A percentile compares a stretch with the other conserved stretches of the same genome.
Evolutionary conservation across 1,140 invertebrate genomes (phyloP).

Genomic region (Drosophila elegans): DNA sequence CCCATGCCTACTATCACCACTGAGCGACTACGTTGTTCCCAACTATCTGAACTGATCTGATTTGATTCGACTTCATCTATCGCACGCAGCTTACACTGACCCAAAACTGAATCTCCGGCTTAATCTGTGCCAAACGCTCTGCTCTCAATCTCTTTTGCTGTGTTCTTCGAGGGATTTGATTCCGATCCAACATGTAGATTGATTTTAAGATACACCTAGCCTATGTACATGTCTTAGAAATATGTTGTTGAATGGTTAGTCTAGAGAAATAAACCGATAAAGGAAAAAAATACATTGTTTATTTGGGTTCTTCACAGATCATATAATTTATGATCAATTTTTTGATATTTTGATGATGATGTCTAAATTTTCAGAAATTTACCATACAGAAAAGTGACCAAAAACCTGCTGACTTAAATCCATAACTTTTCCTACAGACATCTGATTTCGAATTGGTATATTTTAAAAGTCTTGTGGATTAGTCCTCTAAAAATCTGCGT

Average conservation of each 20-base stretch:
- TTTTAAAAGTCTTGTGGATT: no score
- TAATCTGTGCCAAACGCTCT: constrained; percentile 24
- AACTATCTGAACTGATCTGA: constrained; percentile 22
- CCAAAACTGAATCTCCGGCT: constrained; percentile 23
- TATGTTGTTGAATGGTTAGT: constrained; percentile 46
- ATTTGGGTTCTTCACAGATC: no score
- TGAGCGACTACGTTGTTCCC: constrained; percentile 27
- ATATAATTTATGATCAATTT: no score
- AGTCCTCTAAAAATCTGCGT: no score
- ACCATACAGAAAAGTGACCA: no score
- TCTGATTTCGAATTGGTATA: no score
- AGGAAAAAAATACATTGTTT: background rate
- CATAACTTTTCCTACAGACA: no score
- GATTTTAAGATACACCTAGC: constrained; percentile 46
- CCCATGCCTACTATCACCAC: constrained; percentile 72
- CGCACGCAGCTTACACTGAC: constrained; percentile 43
- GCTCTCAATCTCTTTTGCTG: constrained; percentile 48
- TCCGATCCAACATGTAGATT: constrained; percentile 52
- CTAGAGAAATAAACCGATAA: constrained; percentile 34
- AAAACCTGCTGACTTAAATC: no score
- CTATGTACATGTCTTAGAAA: constrained; percentile 38
- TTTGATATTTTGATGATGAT: no score
- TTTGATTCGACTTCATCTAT: constrained; percentile 31
- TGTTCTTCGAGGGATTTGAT: constrained; percentile 64
- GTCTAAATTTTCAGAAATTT: no score